phyloP scores from a whole-genome alignment of 2,797 vertebrate species.

The Phataginus tetradactyla region DNA sequence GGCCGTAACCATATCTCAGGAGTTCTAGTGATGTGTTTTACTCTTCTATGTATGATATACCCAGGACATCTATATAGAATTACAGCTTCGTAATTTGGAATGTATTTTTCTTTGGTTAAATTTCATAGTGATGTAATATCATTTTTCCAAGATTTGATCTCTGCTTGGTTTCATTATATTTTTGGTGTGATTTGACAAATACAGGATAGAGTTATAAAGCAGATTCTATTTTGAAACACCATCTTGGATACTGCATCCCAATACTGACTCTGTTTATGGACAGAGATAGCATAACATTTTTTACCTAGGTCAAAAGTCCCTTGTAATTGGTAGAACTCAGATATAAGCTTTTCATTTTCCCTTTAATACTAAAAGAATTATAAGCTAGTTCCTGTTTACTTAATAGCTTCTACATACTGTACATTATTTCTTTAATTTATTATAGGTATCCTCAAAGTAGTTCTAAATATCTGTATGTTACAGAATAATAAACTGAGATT shows the following conservation, averaged over 20 bases:
- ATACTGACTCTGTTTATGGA: background rate
- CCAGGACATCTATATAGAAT: background rate
- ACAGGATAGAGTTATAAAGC: background rate
- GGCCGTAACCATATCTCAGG: accelerated
- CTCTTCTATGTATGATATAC: background rate
- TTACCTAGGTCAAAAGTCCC: background rate
- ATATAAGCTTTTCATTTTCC: background rate
- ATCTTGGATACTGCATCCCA: background rate
- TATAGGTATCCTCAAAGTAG: background rate
- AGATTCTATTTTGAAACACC: background rate
- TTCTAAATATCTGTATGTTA: background rate
- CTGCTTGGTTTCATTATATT: background rate
- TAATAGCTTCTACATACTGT: background rate
- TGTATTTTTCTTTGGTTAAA: background rate
- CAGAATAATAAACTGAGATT: background rate
- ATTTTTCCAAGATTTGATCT: accelerated
- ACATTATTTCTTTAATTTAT: background rate
- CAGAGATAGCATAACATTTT: background rate
- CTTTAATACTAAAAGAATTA: background rate
- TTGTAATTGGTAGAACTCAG: background rate
- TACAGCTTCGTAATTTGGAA: background rate
- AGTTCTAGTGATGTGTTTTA: background rate
- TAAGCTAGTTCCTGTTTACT: background rate
- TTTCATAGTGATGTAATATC: background rate
- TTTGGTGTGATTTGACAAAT: background rate